These are phyloP conservation scores for Setipinna tenuifilis DNA, from an alignment of 2,797 vertebrate genomes.

Conservation along the genomic window DNA sequence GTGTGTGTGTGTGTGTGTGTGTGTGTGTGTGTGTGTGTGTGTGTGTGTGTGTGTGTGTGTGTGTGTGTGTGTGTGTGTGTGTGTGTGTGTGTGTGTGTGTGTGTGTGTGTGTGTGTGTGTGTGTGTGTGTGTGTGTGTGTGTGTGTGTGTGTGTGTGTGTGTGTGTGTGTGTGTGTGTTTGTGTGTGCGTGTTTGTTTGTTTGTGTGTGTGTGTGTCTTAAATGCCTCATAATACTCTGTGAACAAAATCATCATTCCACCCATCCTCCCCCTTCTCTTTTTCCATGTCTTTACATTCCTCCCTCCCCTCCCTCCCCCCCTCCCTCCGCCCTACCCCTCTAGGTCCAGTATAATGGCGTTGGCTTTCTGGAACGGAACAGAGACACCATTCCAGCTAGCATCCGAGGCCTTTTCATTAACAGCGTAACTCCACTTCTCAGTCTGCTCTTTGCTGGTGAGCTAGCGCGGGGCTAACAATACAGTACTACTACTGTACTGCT, in stretches of 20 bases:
- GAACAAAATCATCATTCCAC: background rate
- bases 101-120: too few relatives aligned
- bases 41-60: too few relatives aligned
- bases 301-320: background rate
- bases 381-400: constrained; percentile 73
- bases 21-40: too few relatives aligned
- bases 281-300: background rate
- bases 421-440: constrained; percentile 76
- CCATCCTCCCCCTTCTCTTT: background rate
- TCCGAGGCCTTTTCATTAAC: constrained; percentile 74
- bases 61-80: too few relatives aligned
- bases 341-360: constrained; percentile 74
- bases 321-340: background rate
- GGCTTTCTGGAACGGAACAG: constrained; percentile 81
- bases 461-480: too few relatives aligned
- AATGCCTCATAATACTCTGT: background rate
- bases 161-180: too few relatives aligned
- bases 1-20: too few relatives aligned
- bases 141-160: too few relatives aligned
- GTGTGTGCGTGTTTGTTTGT: too few relatives aligned
- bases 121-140: too few relatives aligned
- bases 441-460: constrained; percentile 73
- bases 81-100: too few relatives aligned
- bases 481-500: too few relatives aligned
- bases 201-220: background rate